Conservation (phyloP, 2,113 vertebrate genomes). For the Myrmophylax atrothorax region DNA sequence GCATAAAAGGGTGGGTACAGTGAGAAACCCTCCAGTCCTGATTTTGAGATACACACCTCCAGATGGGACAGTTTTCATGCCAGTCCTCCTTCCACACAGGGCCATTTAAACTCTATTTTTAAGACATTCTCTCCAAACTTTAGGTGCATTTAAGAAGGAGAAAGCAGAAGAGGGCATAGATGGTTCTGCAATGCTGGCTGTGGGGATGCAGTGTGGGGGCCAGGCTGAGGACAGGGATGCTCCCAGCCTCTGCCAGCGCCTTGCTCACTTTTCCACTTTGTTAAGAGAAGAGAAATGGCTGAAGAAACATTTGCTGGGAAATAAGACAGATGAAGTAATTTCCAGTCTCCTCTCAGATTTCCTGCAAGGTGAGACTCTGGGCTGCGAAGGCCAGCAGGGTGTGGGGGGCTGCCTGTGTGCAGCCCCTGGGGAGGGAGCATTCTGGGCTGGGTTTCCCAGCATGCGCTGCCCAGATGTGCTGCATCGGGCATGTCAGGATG, state of each 20-base stretch:
- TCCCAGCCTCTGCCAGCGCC: not conserved
- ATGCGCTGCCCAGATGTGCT: conserved; percentile 52
- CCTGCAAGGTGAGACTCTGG: not conserved
- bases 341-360: not conserved
- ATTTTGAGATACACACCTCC: not conserved
- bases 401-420: not conserved
- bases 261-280: fast-evolving
- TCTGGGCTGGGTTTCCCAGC: conserved; percentile 12
- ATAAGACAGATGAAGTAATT: not conserved
- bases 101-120: not conserved
- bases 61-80: not conserved
- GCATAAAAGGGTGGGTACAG: not conserved
- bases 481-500: not conserved
- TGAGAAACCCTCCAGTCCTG: not conserved
- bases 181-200: not conserved
- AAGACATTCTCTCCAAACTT: not conserved
- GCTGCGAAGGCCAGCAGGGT: not conserved
- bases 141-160: not conserved
- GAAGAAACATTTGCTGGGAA: not conserved
- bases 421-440: not conserved
- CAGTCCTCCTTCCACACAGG: not conserved
- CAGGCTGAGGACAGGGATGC: not conserved
- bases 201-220: not conserved
- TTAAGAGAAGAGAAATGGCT: not conserved
- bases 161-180: not conserved